A percentile compares a stretch with the other conserved stretches of the same genome.
phyloP scores from a whole-genome alignment of 2,888 invertebrate genomes.

The Cataglyphis cursor region DNA sequence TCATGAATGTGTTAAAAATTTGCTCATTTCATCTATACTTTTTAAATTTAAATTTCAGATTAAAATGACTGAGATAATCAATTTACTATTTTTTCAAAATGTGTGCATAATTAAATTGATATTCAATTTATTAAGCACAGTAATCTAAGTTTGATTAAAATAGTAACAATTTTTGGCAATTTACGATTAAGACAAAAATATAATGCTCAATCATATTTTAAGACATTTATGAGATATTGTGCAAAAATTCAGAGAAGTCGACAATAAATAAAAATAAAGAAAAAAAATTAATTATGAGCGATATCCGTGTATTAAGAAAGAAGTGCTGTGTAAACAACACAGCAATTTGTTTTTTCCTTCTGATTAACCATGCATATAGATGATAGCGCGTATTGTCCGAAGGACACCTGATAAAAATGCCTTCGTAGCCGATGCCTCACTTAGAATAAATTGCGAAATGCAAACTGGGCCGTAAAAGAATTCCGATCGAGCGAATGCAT shows the following conservation, averaged over 20 bases:
- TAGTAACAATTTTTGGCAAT: background rate
- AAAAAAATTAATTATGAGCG: background rate
- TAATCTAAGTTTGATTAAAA: background rate
- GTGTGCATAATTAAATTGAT: background rate
- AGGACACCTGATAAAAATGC: slow-evolving; percentile 39
- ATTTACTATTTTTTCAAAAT: background rate
- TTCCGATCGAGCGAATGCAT: slow-evolving; percentile 50
- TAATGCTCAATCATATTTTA: background rate
- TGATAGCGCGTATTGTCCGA: slow-evolving; percentile 8
- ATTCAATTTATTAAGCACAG: background rate
- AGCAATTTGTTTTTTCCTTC: background rate
- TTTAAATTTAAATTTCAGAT: background rate
- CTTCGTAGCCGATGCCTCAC: slow-evolving; percentile 22
- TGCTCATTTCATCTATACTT: background rate
- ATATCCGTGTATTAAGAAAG: background rate
- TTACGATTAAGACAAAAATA: background rate
- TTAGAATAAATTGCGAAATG: slow-evolving; percentile 48
- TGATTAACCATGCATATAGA: background rate
- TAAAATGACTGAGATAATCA: background rate
- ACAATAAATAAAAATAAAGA: background rate
- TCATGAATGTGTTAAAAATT: background rate
- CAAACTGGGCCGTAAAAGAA: slow-evolving; percentile 56
- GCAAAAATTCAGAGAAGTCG: background rate
- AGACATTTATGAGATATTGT: background rate
- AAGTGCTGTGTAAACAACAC: slow-evolving; percentile 14